Evolutionary conservation across 2,113 vertebrate genomes (phyloP).

Genomic region (Strix aluco): DNA sequence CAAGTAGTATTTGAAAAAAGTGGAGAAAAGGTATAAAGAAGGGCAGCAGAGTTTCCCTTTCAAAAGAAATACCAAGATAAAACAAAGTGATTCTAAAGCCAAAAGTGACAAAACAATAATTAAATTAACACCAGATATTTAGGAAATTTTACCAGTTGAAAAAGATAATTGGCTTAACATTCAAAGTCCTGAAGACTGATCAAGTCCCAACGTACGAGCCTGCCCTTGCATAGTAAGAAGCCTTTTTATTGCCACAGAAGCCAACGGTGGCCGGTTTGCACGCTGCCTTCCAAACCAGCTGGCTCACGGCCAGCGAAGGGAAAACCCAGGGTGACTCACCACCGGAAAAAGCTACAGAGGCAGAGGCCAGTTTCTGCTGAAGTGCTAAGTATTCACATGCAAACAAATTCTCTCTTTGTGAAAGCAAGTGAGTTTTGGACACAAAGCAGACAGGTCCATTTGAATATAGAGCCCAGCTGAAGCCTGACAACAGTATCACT

Average conservation of each 20-base stretch:
- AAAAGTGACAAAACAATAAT: neutral
- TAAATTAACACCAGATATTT: neutral
- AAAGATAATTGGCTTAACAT: neutral
- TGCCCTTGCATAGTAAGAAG: neutral
- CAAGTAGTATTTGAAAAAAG: neutral
- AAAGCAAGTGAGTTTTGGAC: neutral
- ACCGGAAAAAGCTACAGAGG: neutral
- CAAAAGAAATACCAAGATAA: neutral
- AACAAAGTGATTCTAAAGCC: neutral
- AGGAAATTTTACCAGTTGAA: neutral
- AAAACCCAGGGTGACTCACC: neutral
- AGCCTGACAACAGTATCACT: neutral
- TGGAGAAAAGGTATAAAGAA: neutral
- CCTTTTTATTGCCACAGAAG: neutral
- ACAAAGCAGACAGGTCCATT: neutral
- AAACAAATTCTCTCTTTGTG: neutral
- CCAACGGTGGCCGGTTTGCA: neutral
- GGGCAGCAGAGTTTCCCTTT: neutral
- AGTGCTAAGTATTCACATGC: neutral
- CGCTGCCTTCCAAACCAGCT: neutral
- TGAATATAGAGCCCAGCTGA: neutral
- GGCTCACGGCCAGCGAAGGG: rapidly evolving
- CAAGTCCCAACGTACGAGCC: rapidly evolving
- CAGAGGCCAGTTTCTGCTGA: neutral
- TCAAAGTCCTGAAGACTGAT: neutral